Conservation (phyloP, 2,113 vertebrate genomes). For the Lepisosteus osseus region DNA sequence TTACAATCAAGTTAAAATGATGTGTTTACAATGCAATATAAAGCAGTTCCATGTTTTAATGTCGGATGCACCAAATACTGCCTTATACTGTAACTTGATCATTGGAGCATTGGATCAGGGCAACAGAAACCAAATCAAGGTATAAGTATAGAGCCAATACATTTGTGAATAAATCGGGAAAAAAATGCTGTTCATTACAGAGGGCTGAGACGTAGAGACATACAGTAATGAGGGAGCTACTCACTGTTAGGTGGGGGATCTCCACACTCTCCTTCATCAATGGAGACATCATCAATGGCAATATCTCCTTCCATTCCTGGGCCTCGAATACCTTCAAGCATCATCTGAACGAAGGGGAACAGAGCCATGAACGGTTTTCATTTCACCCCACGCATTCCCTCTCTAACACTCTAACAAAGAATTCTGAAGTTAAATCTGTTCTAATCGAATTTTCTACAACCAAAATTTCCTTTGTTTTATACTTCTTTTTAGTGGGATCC, state of each 20-base stretch:
- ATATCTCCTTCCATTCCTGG: slow-evolving; percentile 96
- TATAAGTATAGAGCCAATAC: background rate
- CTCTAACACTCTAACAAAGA: background rate
- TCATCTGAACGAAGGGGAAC: slow-evolving; percentile 67
- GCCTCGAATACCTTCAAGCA: slow-evolving; percentile 91
- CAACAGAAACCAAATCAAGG: background rate
- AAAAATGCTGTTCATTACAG: no score
- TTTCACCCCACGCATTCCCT: background rate
- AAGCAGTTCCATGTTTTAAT: slow-evolving; percentile 36
- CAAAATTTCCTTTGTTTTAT: no score
- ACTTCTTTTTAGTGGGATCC: no score
- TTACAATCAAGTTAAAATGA: no score
- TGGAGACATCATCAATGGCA: slow-evolving; percentile 92
- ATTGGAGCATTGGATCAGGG: background rate
- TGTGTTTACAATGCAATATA: no score
- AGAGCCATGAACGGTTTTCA: background rate
- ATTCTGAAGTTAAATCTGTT: background rate
- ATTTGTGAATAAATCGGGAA: no score
- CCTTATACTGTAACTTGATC: background rate
- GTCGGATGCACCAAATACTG: slow-evolving; percentile 39
- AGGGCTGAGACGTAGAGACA: background rate
- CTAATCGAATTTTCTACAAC: no score
- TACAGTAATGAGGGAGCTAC: slow-evolving; percentile 21
- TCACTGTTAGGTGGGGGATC: slow-evolving; percentile 84
- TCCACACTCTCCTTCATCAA: slow-evolving; percentile 92